Evolutionary conservation across 1,140 invertebrate genomes (phyloP).

Genomic region (Drosophila orosa): DNA sequence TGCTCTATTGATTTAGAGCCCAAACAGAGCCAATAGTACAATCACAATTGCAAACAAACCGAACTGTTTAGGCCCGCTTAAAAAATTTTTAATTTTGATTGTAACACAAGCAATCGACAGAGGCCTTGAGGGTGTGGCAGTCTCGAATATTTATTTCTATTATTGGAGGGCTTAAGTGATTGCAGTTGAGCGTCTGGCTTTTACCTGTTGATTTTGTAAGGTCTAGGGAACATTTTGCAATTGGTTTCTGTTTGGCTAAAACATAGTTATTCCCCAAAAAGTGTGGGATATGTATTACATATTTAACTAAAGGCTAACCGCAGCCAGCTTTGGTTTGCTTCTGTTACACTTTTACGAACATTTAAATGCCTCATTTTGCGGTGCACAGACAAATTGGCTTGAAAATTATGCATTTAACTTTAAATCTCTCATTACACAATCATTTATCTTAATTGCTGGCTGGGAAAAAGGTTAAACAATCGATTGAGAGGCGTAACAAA

Average conservation of each 20-base stretch:
- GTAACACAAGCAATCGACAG: conserved; percentile 36
- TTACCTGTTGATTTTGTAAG: not conserved
- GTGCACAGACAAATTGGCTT: conserved; percentile 42
- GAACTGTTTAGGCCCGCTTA: conserved; percentile 29
- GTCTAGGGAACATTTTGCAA: conserved; percentile 2
- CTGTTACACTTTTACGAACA: conserved; percentile 42
- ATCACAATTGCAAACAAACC: conserved; percentile 34
- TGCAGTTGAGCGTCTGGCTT: not conserved
- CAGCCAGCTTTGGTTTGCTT: not conserved
- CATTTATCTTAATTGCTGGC: conserved; percentile 56
- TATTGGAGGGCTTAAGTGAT: not conserved
- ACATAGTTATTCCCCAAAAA: not conserved
- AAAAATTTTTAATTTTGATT: conserved; percentile 62
- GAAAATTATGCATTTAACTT: conserved; percentile 59
- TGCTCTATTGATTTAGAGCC: conserved; percentile 52
- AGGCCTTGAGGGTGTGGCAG: conserved; percentile 42
- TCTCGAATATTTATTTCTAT: conserved; percentile 14
- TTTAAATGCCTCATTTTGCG: conserved; percentile 42
- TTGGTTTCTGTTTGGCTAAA: not conserved
- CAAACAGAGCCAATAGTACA: conserved; percentile 27
- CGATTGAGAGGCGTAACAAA: conserved; percentile 62
- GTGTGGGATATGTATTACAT: not conserved
- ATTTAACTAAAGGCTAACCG: not conserved
- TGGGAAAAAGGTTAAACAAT: conserved; percentile 32
- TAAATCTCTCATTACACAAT: conserved; percentile 41